These are phyloP conservation scores for Daktulosphaira vitifoliae DNA, from an alignment of 1,140 invertebrate species.

Conservation along the genomic window DNA sequence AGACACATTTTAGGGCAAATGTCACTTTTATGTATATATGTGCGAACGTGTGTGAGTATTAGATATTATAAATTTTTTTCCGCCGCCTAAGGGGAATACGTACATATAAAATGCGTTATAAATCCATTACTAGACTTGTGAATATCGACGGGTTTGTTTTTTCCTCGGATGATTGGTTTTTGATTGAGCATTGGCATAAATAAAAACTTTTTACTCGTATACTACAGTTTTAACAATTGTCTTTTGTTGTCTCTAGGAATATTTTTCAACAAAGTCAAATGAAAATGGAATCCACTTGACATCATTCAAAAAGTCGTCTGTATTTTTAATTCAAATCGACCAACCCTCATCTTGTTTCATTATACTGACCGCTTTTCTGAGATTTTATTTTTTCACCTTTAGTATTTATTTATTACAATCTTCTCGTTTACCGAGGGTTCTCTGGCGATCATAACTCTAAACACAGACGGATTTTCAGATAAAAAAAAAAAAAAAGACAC, in stretches of 20 bases:
- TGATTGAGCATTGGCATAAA: conserved; percentile 19
- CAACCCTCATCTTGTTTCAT: neutral
- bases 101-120: conserved; percentile 30
- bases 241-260: too few species aligned
- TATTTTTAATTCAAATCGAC: neutral
- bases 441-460: conserved; percentile 31
- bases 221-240: neutral
- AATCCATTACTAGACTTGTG: conserved; percentile 24
- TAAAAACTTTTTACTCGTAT: neutral
- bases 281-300: too few species aligned
- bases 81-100: conserved; percentile 5
- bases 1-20: conserved; percentile 3
- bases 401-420: conserved; percentile 29
- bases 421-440: conserved; percentile 29
- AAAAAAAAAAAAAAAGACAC: too few species aligned
- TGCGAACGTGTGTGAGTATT: too few species aligned
- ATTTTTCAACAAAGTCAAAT: too few species aligned
- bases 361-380: neutral
- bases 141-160: conserved; percentile 28
- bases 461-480: conserved; percentile 31
- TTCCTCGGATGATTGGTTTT: conserved; percentile 31
- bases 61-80: neutral
- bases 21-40: conserved; percentile 5
- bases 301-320: too few species aligned
- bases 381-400: conserved; percentile 29